Base-by-base conservation (phyloP, 2,113 vertebrate species). In the Chaenogobius annularis region DNA sequence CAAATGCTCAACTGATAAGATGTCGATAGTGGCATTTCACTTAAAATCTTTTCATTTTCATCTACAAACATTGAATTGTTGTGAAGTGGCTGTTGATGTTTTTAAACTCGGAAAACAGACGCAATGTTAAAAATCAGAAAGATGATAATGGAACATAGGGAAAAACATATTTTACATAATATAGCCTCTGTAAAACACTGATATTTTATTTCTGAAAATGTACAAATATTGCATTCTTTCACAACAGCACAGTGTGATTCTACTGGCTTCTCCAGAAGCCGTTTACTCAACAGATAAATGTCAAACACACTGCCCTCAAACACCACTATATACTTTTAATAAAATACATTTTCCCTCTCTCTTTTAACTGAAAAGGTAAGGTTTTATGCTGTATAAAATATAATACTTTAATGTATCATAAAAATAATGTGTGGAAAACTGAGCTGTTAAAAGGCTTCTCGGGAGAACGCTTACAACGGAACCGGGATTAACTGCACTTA, bases 401-500 rank as follows among this genome's bases (percentile, higher is more conserved):
- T 44, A 63, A 82, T 83, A 63, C 85, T 79, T 87, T 73, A 78
- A 69, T 70, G 62, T 74, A 83, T 83, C 66, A 58, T 72, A 22
- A 69, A 71, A 73, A 77, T 89, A 84, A 85, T 85, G 67, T 80
- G 73, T 84, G 89, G 87, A 88, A 89, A 85, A 78, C 81, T 63
- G 79, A 81, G 79, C 79, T 79, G 81, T 81, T 76, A 83, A 82
- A 70, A 85, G 35, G 62, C 74, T 83, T 89, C 89, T 91, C 91
- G 80, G 81, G 90, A 90, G 91, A 78, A 91, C 75, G 37, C 78
- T 92, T 91, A 90, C 83, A 74, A 77, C 56, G 80, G 74, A 85
- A 87, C 74, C 78, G 78, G 85, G 82, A 88, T 89, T 89, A 87
- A 90, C 88, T 87, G 86, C 83, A 88, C 86, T 88, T 85, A 85